These are phyloP conservation scores for Limenitis camilla DNA, from an alignment of 2,888 invertebrate genomes.

Conservation along the genomic window DNA sequence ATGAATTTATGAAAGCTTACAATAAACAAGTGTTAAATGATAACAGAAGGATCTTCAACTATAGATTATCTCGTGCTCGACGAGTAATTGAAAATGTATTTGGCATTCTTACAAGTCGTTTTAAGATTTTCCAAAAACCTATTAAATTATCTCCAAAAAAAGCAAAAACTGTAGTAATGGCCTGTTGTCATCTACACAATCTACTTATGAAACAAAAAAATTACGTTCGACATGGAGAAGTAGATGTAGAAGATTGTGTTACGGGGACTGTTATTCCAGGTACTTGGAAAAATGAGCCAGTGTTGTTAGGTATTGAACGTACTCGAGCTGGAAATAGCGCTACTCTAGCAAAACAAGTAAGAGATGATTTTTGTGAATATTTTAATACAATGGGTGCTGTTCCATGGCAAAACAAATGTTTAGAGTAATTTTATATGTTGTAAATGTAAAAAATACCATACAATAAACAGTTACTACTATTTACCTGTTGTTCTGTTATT, in stretches of 20 bases:
- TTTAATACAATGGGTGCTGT: background rate
- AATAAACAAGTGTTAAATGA: background rate
- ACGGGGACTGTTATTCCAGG: background rate
- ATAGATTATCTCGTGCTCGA: background rate
- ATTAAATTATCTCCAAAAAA: background rate
- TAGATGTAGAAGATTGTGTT: background rate
- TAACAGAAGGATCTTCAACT: background rate
- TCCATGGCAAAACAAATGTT: background rate
- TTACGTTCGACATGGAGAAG: too few relatives aligned
- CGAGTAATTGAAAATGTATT: background rate
- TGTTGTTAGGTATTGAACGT: too few relatives aligned
- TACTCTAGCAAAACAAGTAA: background rate
- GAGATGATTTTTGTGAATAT: background rate
- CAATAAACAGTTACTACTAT: too few relatives aligned
- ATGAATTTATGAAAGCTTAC: background rate
- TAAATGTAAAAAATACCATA: too few relatives aligned
- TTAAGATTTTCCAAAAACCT: background rate
- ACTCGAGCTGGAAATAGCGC: background rate
- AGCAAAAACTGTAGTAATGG: background rate
- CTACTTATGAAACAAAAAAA: too few relatives aligned
- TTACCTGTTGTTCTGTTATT: too few relatives aligned
- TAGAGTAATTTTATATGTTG: too few relatives aligned
- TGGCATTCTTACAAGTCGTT: background rate
- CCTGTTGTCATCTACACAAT: background rate
- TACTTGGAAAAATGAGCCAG: background rate